Base-by-base conservation (phyloP, 2,113 vertebrate species). In the Ptilonorhynchus violaceus region DNA sequence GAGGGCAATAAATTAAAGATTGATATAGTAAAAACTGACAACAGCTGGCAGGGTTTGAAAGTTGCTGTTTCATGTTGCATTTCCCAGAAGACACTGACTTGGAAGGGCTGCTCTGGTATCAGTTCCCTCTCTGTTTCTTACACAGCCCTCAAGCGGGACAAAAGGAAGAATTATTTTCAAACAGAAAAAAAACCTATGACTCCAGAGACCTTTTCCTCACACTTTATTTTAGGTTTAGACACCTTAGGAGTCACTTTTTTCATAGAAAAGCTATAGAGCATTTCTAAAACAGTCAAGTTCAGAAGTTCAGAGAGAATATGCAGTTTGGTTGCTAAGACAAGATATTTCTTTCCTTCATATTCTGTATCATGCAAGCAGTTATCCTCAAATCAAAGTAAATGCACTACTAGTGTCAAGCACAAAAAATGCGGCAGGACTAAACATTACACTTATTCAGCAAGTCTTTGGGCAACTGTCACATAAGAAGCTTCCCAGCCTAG, bases 71-170 rank as follows among this genome's bases (percentile, higher is more conserved):
- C 33, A 10, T 60, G 9, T 75, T 94, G 87, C 69, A 46, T 69
- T 89, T 96, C 93, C 87, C 93, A 92, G 56, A 89, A 91, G 81
- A 81, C 42, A 56, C 3, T 35, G 52, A 75, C 27, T 95, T 92
- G 89, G 77, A 92, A 82, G 14, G 16, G 4, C n/a, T 73, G 42
- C 56, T 72, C 72, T 55, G 41, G 0, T 72, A 91, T 52, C 56
- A 75, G 39, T 44, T 28, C 16, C 8, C 8, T 5, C 33, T 66
- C 78, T 62, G 42, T 13, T 77, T 85, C 77, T 85, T 60, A 73
- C 35, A 49, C 11, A 89, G 73, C 47, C 11, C 37, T 86, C 73
- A 95, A 93, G 63, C 79, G 10, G 87, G 81, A 85, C 78, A 94
- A 91, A 79, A 78, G 58, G 44, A 81, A 81, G 44, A 72, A 84